Percentiles rank a stretch among this genome's conserved stretches.
These are phyloP conservation scores for Hippocampus guttulatus DNA, from an alignment of 2,113 vertebrate species.

Conservation along the genomic window DNA sequence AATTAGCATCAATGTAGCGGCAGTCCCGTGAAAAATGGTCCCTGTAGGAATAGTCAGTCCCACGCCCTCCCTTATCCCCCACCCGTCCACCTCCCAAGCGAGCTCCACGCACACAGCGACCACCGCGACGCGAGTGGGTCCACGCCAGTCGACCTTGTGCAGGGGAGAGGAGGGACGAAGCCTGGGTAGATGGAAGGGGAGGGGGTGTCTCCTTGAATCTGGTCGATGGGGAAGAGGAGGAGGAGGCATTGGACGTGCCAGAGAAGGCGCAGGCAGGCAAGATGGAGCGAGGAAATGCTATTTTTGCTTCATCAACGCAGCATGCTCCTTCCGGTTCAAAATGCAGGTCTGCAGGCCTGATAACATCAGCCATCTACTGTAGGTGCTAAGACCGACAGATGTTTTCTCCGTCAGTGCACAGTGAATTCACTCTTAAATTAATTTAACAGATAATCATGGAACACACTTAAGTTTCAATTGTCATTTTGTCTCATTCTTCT, in stretches of 20 bases:
- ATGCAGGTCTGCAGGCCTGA: slow-evolving; percentile 33
- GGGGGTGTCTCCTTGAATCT: slow-evolving; percentile 48
- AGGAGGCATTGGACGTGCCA: slow-evolving; percentile 34
- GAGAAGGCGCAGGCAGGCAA: slow-evolving; percentile 42
- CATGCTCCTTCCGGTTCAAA: slow-evolving; percentile 14
- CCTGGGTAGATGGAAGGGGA: neutral
- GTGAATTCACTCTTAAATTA: neutral
- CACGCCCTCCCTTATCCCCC: neutral
- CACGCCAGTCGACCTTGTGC: slow-evolving; percentile 67
- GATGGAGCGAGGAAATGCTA: slow-evolving; percentile 48
- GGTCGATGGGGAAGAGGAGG: slow-evolving; percentile 36
- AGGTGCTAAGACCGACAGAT: slow-evolving; percentile 8
- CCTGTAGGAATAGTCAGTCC: slow-evolving; percentile 43
- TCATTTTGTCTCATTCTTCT: too few relatives aligned
- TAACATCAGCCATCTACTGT: slow-evolving; percentile 34
- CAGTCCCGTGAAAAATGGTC: slow-evolving; percentile 57
- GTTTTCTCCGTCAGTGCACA: neutral
- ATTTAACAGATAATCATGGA: too few relatives aligned
- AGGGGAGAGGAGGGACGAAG: slow-evolving; percentile 15
- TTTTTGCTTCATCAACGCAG: slow-evolving; percentile 55
- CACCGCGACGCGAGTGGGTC: slow-evolving; percentile 42
- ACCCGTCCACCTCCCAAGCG: slow-evolving; percentile 1
- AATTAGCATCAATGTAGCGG: slow-evolving; percentile 35
- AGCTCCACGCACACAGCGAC: slow-evolving; percentile 18
- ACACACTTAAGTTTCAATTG: too few relatives aligned